phyloP scores from a whole-genome alignment of 2,113 vertebrate species.

The Polypterus senegalus region DNA sequence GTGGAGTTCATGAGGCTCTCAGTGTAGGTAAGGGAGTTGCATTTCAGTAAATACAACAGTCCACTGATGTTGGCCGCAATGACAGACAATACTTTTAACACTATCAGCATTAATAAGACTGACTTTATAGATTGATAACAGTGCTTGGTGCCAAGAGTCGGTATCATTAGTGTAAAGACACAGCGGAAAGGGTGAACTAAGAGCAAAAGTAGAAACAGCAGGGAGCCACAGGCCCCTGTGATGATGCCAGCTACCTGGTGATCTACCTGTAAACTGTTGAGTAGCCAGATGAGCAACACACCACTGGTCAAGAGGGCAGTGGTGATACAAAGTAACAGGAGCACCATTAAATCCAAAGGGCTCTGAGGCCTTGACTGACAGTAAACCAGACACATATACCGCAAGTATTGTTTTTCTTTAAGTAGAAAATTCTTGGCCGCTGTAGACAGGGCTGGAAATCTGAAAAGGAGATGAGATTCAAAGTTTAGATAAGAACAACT shows the following conservation, averaged over 20 bases:
- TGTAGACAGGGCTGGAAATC: too few species aligned
- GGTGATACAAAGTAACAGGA: constrained; percentile 54
- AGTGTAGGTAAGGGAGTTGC: constrained; percentile 63
- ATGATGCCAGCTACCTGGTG: constrained; percentile 10
- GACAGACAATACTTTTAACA: constrained; percentile 63
- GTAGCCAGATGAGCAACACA: constrained; percentile 67
- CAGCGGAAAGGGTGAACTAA: constrained; percentile 75
- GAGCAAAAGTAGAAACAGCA: constrained; percentile 47
- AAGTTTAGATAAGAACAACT: too few species aligned
- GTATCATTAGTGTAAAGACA: constrained; percentile 64
- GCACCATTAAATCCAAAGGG: constrained; percentile 42
- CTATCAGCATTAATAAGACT: constrained; percentile 52
- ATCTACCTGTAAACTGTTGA: constrained; percentile 48
- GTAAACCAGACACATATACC: too few species aligned
- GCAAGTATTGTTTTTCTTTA: too few species aligned
- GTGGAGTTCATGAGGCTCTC: constrained; percentile 69
- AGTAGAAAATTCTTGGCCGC: too few species aligned
- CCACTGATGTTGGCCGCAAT: constrained; percentile 55
- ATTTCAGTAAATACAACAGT: constrained; percentile 55
- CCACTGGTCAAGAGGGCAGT: constrained; percentile 33
- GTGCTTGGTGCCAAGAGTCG: constrained; percentile 67
- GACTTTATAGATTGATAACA: constrained; percentile 70
- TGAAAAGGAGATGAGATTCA: too few species aligned
- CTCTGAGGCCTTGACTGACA: constrained; percentile 39
- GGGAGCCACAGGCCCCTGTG: constrained; percentile 38